A percentile compares a stretch with the other conserved stretches of the same genome.
phyloP scores from a whole-genome alignment of 1,140 invertebrate species.

The Theocolax elegans region DNA sequence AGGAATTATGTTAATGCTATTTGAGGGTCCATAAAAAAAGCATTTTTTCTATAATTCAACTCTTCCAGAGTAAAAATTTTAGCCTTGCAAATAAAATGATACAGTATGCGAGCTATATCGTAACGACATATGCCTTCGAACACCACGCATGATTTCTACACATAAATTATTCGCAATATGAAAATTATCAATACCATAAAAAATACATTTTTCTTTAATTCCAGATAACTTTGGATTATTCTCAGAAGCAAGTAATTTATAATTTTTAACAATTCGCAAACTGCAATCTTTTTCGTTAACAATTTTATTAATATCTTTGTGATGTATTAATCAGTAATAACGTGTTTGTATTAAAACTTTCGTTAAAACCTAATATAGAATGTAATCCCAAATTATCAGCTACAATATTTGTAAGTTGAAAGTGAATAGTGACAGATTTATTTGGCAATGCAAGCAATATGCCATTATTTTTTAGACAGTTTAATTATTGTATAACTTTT shows the following conservation, averaged over 20 bases:
- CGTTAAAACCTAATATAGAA: conserved; percentile 43
- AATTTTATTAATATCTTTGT: conserved; percentile 10
- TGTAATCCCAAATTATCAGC: conserved; percentile 26
- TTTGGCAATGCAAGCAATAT: neutral
- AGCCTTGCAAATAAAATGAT: too few species aligned
- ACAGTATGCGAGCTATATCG: too few species aligned
- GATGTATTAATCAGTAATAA: conserved; percentile 31
- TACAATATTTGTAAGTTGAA: conserved; percentile 32
- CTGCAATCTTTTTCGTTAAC: conserved; percentile 22
- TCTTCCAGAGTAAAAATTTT: too few species aligned
- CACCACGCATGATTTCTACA: too few species aligned
- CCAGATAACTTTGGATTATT: conserved; percentile 1
- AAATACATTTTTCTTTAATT: conserved; percentile 31
- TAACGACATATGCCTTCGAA: too few species aligned
- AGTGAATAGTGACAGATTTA: conserved; percentile 20
- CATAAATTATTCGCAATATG: conserved; percentile 22
- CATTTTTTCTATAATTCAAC: too few species aligned
- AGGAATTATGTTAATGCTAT: too few species aligned
- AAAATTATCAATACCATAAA: conserved; percentile 25
- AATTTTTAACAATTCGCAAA: conserved; percentile 6
- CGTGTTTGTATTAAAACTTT: conserved; percentile 34
- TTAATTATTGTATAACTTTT: conserved; percentile 38
- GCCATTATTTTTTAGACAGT: conserved; percentile 32
- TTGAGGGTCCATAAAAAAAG: too few species aligned
- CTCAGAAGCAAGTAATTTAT: neutral